These are phyloP conservation scores for Mimumesa dahlbomi DNA, from an alignment of 2,888 invertebrate species.

Conservation along the genomic window DNA sequence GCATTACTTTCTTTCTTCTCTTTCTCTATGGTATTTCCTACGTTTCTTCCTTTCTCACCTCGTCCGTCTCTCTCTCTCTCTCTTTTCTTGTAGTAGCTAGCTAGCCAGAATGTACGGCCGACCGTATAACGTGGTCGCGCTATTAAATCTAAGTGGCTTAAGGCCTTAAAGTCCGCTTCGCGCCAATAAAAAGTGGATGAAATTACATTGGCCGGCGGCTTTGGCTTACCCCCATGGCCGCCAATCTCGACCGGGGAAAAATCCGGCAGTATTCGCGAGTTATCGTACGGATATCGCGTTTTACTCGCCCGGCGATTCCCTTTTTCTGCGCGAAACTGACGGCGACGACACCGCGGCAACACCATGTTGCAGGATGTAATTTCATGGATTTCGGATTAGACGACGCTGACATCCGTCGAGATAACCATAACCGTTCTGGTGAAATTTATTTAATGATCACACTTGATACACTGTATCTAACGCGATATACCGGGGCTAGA, in stretches of 20 bases:
- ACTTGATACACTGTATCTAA: too few species aligned
- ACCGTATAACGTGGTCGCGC: slow-evolving; percentile 63
- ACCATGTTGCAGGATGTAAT: neutral
- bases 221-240: slow-evolving; percentile 40
- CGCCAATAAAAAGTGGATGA: slow-evolving; percentile 75
- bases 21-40: too few species aligned
- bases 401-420: slow-evolving; percentile 4
- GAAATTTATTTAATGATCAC: too few species aligned
- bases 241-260: slow-evolving; percentile 30
- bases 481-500: too few species aligned
- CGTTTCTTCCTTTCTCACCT: neutral
- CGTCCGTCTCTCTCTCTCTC: slow-evolving; percentile 3
- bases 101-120: slow-evolving; percentile 39
- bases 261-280: slow-evolving; percentile 39
- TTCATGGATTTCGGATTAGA: slow-evolving; percentile 8
- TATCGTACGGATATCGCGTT: slow-evolving; percentile 39
- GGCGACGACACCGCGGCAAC: neutral
- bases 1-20: neutral
- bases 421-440: slow-evolving; percentile 2
- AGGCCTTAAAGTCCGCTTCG: slow-evolving; percentile 72
- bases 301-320: neutral
- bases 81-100: slow-evolving; percentile 16
- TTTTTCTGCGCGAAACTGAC: neutral
- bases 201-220: slow-evolving; percentile 71
- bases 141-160: slow-evolving; percentile 79